These are phyloP conservation scores for Diplolepis rosae DNA, from an alignment of 2,888 invertebrate genomes.

Conservation along the genomic window DNA sequence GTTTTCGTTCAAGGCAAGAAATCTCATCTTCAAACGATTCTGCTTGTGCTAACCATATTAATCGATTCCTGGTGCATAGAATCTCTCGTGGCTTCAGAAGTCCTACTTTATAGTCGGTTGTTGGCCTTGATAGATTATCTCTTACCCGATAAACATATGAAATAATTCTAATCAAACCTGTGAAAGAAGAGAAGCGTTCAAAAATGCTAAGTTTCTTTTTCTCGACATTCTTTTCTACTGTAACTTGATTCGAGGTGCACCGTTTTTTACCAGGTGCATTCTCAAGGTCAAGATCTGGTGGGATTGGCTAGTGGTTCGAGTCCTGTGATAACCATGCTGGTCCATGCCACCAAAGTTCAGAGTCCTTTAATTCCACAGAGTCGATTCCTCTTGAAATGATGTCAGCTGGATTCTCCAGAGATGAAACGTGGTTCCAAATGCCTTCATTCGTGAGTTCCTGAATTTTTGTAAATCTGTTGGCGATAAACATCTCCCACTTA, in stretches of 20 bases:
- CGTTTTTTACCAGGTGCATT: no score
- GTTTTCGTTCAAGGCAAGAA: neutral
- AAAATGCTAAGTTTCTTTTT: neutral
- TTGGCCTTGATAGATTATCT: neutral
- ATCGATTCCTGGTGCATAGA: neutral
- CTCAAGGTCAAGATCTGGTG: no score
- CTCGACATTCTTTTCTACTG: neutral
- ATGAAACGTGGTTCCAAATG: slow-evolving; percentile 29
- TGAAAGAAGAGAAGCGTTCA: neutral
- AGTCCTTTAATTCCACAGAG: neutral
- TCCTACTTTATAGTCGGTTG: neutral
- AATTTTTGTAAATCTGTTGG: slow-evolving; percentile 45
- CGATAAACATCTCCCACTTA: slow-evolving; percentile 45
- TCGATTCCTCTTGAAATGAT: neutral
- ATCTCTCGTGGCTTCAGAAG: neutral
- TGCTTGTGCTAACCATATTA: neutral
- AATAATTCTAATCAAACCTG: neutral
- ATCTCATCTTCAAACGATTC: neutral
- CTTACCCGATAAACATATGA: neutral
- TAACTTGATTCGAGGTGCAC: neutral
- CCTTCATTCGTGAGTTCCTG: slow-evolving; percentile 28
- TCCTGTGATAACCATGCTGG: neutral
- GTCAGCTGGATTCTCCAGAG: neutral
- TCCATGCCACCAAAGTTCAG: neutral
- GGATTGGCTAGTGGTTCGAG: neutral